Evolutionary conservation across 2,797 vertebrate species (phyloP).

Genomic region (Gambelia wislizenii): DNA sequence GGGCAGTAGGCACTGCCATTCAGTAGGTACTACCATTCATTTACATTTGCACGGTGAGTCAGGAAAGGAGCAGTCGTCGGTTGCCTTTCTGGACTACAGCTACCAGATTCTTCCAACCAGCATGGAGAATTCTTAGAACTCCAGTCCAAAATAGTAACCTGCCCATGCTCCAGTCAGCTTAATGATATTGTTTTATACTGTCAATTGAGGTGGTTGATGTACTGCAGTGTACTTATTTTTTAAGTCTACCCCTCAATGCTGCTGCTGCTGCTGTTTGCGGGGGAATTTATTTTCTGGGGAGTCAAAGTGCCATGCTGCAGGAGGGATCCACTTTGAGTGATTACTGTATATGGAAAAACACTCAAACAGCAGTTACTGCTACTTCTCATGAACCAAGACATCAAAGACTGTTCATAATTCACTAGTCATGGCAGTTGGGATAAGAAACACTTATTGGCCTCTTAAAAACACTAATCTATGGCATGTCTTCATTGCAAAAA

Average conservation of each 20-base stretch:
- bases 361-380: conserved; percentile 6
- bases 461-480: conserved; percentile 21
- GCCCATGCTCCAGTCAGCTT: background rate
- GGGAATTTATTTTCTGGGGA: background rate
- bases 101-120: too few species aligned
- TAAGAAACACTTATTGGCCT: conserved; percentile 6
- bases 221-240: background rate
- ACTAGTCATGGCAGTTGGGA: background rate
- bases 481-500: conserved; percentile 20
- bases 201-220: background rate
- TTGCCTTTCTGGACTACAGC: too few species aligned
- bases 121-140: too few species aligned
- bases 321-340: background rate
- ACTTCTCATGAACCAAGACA: background rate
- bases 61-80: background rate
- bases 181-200: background rate
- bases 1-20: too few species aligned
- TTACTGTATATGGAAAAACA: background rate
- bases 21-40: too few species aligned
- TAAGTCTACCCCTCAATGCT: background rate
- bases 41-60: background rate
- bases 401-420: conserved; percentile 1
- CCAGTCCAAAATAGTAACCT: too few species aligned
- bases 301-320: rapidly evolving
- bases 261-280: background rate